These are phyloP conservation scores for Tapirus terrestris DNA, from an alignment of 2,113 vertebrate genomes.

Conservation along the genomic window DNA sequence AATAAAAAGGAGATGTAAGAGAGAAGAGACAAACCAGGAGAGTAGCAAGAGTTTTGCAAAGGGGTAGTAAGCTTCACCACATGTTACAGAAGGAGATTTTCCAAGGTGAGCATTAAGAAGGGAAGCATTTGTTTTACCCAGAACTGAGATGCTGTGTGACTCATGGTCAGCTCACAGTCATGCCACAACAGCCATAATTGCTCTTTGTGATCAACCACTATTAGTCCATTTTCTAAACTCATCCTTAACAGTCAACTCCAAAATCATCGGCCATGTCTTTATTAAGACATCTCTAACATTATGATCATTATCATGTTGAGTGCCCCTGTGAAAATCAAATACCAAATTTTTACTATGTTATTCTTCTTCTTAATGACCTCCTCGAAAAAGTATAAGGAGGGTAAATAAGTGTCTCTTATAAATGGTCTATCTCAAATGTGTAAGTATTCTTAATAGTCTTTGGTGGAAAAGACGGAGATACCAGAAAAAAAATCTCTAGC, in stretches of 20 bases:
- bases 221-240: not conserved
- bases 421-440: not conserved
- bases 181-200: not conserved
- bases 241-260: not conserved
- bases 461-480: not conserved
- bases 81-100: not conserved
- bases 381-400: not conserved
- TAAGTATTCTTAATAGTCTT: not conserved
- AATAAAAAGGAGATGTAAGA: not conserved
- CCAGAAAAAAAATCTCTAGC: not conserved
- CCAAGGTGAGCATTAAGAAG: not conserved
- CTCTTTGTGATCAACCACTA: not conserved
- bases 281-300: not conserved
- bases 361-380: slow-evolving; percentile 14
- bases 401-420: not conserved
- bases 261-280: not conserved
- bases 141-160: not conserved
- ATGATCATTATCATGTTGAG: not conserved
- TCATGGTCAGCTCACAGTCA: not conserved
- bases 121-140: not conserved
- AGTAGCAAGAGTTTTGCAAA: not conserved
- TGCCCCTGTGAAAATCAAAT: slow-evolving; percentile 14
- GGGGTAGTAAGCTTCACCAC: not conserved
- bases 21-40: not conserved
- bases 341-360: not conserved